A percentile compares a stretch with the other conserved stretches of the same genome.
phyloP scores from a whole-genome alignment of 2,797 vertebrate species.

The Linurgus olivaceus region DNA sequence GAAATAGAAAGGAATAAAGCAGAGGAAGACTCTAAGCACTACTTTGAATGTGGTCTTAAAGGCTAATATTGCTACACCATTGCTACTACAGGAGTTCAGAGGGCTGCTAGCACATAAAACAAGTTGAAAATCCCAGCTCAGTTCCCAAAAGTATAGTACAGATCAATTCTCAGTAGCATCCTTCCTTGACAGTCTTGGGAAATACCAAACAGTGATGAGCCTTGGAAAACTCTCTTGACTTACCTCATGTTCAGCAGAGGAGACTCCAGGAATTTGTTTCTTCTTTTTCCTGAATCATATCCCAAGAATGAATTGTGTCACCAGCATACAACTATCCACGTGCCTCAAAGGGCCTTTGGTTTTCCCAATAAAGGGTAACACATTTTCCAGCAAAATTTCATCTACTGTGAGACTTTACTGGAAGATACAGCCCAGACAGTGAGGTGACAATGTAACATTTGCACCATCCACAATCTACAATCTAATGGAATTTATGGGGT shows the following conservation, averaged over 20 bases:
- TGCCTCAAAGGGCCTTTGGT: neutral
- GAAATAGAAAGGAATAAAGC: neutral
- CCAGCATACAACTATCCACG: neutral
- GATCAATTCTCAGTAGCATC: neutral
- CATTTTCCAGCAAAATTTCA: neutral
- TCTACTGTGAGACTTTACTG: neutral
- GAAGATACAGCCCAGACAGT: rapidly evolving
- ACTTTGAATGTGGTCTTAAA: neutral
- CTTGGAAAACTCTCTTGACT: neutral
- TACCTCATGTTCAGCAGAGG: neutral
- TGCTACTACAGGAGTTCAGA: neutral
- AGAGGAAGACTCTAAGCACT: neutral
- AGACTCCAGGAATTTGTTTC: neutral
- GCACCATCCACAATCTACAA: neutral
- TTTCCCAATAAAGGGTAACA: neutral
- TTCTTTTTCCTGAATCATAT: neutral
- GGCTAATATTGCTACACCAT: neutral
- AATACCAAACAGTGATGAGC: neutral
- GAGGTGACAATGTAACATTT: neutral
- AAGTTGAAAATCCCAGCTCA: neutral
- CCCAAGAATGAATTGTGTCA: neutral
- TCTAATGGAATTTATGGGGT: rapidly evolving
- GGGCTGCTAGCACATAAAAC: neutral
- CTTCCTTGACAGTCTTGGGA: neutral
- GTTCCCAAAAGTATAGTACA: neutral